Base-by-base conservation (phyloP, 2,888 invertebrate genomes). In the Plagodis pulveraria region DNA sequence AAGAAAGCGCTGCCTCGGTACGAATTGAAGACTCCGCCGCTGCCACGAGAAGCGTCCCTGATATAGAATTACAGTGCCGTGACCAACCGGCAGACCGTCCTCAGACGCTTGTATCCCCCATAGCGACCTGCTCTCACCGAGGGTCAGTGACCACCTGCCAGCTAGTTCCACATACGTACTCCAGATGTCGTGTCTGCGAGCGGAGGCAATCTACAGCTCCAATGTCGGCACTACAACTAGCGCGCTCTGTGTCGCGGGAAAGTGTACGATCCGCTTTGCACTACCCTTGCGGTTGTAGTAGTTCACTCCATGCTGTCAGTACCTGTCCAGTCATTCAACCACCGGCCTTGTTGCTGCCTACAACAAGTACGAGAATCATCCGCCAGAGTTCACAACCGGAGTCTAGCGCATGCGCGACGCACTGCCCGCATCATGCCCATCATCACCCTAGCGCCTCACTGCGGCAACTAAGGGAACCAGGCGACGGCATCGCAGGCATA, bases 401-500 rank as follows among this genome's bases (percentile, higher is more conserved):
- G 89, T 95, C 96, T 63, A 93, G 93, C 89, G 93, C 93, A 88
- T 95, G 95, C 84, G 93, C 94, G 81, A 94, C 94, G 61, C 93
- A 94, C 79, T 95, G 95, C 81, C 94, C 94, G 65, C 94, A 93
- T 75, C 95, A 95, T 75, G 92, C 94, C 80, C 95, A 95, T 73
- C 94, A 95, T 60, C 95, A 95, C 73, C 96, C 96, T 66, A 97
- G 97, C 90, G 96, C 97, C 81, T 98, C 98, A 43, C 91, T 98
- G 80, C 96, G 97, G 78, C 97, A 98, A 85, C 93, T 98, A 57
- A 94, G 97, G 71, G 96, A 96, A 92, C 95, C 96, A 47, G 95
- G 95, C 65, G 97, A 97, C 82, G 97, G 97, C 69, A 97, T 99
- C 67, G 98, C 98, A 49, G 98, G 98, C 82, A 99, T 99, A 78